Evolutionary conservation across 2,113 vertebrate genomes (phyloP).

Genomic region (Scortum barcoo): DNA sequence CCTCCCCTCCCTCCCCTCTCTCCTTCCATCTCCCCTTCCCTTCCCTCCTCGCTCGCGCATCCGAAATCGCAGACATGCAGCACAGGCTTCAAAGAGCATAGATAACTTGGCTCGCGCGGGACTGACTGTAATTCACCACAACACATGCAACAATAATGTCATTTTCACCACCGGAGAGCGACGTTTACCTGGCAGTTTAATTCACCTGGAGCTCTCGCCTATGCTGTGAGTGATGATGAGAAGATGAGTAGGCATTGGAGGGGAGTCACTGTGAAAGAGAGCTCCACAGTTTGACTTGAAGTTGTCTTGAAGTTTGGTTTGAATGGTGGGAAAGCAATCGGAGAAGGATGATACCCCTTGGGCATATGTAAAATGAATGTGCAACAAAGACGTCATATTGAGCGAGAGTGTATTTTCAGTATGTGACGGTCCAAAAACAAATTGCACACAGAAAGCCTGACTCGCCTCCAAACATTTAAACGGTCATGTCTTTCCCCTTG

Average conservation of each 20-base stretch:
- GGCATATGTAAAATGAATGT: constrained; percentile 34
- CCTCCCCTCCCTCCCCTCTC: not conserved
- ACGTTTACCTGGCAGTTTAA: constrained; percentile 41
- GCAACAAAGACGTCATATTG: constrained; percentile 25
- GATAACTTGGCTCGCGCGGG: constrained; percentile 74
- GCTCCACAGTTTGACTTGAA: constrained; percentile 15
- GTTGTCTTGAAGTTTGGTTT: constrained; percentile 20
- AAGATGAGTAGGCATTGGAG: not conserved
- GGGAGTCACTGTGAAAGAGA: constrained; percentile 10
- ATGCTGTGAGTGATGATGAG: constrained; percentile 15
- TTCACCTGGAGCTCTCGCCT: constrained; percentile 31
- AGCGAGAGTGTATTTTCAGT: constrained; percentile 5
- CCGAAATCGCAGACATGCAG: constrained; percentile 69
- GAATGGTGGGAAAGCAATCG: not conserved
- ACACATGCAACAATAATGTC: constrained; percentile 65
- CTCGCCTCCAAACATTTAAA: constrained; percentile 16
- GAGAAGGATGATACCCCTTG: not conserved
- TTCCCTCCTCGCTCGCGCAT: constrained; percentile 47
- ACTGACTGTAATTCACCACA: constrained; percentile 69
- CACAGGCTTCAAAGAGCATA: constrained; percentile 83
- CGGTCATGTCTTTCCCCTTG: not conserved
- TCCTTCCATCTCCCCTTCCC: constrained; percentile 20
- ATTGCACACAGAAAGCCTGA: constrained; percentile 27
- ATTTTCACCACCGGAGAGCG: constrained; percentile 43
- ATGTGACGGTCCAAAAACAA: constrained; percentile 14